Evolutionary conservation across 2,888 invertebrate genomes (phyloP).

Genomic region (Microplitis deprimator): DNA sequence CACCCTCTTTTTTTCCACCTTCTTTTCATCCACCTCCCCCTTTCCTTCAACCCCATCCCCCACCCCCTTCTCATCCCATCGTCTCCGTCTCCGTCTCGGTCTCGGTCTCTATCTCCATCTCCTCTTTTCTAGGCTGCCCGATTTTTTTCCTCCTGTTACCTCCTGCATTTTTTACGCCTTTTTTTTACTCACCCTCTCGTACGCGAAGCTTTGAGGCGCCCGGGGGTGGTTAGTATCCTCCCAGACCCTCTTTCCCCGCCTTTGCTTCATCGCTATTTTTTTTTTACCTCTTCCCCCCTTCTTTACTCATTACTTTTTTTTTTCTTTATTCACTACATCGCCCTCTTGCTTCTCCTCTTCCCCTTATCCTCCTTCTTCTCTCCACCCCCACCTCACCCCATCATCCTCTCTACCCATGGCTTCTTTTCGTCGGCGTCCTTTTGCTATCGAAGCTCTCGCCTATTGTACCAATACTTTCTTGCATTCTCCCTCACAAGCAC

Average conservation of each 20-base stretch:
- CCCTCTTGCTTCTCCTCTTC: conserved; percentile 39
- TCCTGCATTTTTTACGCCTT: conserved; percentile 61
- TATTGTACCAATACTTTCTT: conserved; percentile 59
- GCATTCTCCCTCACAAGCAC: conserved; percentile 30
- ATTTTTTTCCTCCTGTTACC: conserved; percentile 51
- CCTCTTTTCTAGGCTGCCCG: conserved; percentile 51
- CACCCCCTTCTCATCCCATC: conserved; percentile 8
- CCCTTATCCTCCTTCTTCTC: conserved; percentile 27
- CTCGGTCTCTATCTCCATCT: conserved; percentile 31
- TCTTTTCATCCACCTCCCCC: conserved; percentile 24
- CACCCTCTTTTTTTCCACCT: conserved; percentile 40
- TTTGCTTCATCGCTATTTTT: not conserved
- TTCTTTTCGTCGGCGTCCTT: conserved; percentile 64
- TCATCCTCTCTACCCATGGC: conserved; percentile 50
- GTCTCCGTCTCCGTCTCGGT: not conserved
- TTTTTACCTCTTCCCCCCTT: conserved; percentile 23
- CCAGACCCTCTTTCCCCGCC: conserved; percentile 25
- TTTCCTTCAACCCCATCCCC: conserved; percentile 19
- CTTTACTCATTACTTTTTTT: conserved; percentile 46
- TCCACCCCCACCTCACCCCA: conserved; percentile 43
- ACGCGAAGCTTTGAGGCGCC: conserved; percentile 21
- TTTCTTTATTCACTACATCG: conserved; percentile 44
- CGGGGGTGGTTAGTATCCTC: conserved; percentile 14
- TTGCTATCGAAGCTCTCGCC: conserved; percentile 63
- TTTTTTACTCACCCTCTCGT: conserved; percentile 58